Evolutionary conservation across 2,888 invertebrate genomes (phyloP).

Genomic region (Oligia latruncula): DNA sequence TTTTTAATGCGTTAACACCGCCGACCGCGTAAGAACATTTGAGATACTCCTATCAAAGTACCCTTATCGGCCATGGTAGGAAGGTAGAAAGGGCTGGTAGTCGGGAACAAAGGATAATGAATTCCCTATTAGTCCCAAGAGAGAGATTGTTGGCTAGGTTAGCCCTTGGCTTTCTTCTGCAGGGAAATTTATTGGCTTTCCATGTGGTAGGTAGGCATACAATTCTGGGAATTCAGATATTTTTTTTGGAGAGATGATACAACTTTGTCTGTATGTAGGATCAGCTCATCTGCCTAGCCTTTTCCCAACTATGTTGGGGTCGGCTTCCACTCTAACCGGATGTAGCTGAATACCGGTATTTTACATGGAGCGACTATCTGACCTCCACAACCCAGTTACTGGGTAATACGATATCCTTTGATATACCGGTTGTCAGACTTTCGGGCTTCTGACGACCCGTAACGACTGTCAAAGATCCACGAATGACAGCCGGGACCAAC

Average conservation of each 20-base stretch:
- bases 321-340: too few species aligned
- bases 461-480: too few species aligned
- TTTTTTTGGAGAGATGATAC: not conserved
- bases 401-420: too few species aligned
- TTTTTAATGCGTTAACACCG: constrained; percentile 42
- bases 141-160: constrained; percentile 59
- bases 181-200: constrained; percentile 60
- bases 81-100: constrained; percentile 58
- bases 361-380: too few species aligned
- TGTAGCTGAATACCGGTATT: too few species aligned
- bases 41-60: constrained; percentile 56
- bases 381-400: too few species aligned
- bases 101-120: constrained; percentile 72
- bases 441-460: too few species aligned
- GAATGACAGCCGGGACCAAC: too few species aligned
- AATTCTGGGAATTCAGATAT: not conserved
- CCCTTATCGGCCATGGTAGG: constrained; percentile 54
- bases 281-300: too few species aligned
- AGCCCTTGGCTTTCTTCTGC: constrained; percentile 61
- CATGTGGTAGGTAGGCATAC: constrained; percentile 10
- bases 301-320: too few species aligned
- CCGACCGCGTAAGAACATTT: constrained; percentile 56
- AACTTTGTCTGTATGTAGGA: too few species aligned
- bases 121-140: constrained; percentile 71
- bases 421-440: too few species aligned